Evolutionary conservation across 2,797 vertebrate genomes (phyloP).

Genomic region (Hephaestus fuliginosus): DNA sequence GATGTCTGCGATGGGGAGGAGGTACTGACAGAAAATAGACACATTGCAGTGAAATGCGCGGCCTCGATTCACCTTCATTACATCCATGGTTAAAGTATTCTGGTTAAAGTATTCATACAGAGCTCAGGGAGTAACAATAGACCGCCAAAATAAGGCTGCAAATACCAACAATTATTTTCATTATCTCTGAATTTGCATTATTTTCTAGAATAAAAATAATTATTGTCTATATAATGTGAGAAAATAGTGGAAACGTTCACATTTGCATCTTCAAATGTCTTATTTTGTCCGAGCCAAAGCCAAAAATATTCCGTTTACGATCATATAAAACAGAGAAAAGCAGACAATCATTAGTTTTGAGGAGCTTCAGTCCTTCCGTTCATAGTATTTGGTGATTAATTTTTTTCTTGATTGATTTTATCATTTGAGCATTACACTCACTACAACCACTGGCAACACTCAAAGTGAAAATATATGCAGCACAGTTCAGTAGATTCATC

Average conservation of each 20-base stretch:
- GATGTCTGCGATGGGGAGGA: conserved; percentile 97
- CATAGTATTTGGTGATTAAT: too few species aligned
- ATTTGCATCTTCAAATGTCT: neutral
- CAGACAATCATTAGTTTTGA: neutral
- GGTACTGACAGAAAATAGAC: conserved; percentile 84
- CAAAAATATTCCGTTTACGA: neutral
- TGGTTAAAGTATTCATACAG: neutral
- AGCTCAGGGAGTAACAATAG: neutral
- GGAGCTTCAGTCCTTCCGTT: neutral
- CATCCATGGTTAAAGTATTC: neutral
- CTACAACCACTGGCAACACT: neutral
- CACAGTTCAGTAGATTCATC: neutral
- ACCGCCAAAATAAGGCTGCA: neutral
- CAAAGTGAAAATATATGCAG: neutral
- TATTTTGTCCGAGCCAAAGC: neutral
- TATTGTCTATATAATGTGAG: neutral
- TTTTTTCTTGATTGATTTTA: too few species aligned
- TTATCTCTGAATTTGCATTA: neutral
- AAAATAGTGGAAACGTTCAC: neutral
- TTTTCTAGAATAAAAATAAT: neutral
- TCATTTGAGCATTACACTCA: neutral
- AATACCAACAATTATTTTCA: too few species aligned
- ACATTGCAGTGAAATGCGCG: conserved; percentile 17
- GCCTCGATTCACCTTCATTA: conserved; percentile 18
- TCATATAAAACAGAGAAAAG: neutral